These are phyloP conservation scores for Sardinella longiceps DNA, from an alignment of 2,797 vertebrate genomes.

Conservation along the genomic window DNA sequence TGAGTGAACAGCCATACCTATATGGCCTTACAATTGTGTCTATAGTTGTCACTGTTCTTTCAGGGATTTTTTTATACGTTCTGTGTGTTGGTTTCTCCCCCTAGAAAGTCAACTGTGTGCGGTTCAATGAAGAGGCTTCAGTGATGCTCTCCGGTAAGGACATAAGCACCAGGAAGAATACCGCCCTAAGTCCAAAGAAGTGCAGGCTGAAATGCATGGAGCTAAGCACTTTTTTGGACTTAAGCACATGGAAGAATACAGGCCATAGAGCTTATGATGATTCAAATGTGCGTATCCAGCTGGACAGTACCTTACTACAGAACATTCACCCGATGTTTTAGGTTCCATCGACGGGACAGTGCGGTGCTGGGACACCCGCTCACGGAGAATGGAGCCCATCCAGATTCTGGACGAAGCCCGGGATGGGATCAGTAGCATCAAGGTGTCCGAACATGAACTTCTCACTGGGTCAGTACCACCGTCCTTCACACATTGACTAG, in stretches of 20 bases:
- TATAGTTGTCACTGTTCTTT: not conserved
- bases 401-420: conserved; percentile 87
- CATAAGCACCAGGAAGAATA: no score
- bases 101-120: conserved; percentile 89
- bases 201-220: no score
- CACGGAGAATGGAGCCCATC: conserved; percentile 81
- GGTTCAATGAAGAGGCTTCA: conserved; percentile 91
- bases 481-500: not conserved
- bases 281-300: not conserved
- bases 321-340: no score
- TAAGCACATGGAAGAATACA: no score
- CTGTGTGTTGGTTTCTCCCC: not conserved
- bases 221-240: no score
- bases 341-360: conserved; percentile 90
- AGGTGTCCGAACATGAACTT: conserved; percentile 85
- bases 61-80: not conserved
- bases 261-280: not conserved
- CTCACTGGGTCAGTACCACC: conserved; percentile 81
- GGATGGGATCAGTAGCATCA: conserved; percentile 91
- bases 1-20: conserved; percentile 61
- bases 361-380: conserved; percentile 93
- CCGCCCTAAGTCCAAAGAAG: no score
- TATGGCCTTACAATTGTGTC: not conserved
- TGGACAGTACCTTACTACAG: not conserved
- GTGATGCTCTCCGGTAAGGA: conserved; percentile 88